Conservation (phyloP, 2,888 invertebrate genomes). For the Chesias legatella region DNA sequence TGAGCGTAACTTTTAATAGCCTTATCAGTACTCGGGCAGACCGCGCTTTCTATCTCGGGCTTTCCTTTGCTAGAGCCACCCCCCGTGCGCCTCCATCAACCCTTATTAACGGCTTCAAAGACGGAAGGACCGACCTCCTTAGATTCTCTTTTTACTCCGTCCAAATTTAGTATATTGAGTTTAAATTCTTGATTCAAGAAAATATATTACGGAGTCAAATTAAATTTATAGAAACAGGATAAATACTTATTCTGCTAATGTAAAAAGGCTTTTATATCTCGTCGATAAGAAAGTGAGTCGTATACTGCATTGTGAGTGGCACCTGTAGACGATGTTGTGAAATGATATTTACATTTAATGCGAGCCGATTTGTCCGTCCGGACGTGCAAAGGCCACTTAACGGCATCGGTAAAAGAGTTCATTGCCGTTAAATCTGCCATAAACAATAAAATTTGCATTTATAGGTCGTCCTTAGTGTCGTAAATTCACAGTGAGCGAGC, state of each 20-base stretch:
- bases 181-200: constrained; percentile 21
- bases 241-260: too few species aligned
- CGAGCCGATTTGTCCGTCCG: constrained; percentile 47
- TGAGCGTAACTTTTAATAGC: constrained; percentile 76
- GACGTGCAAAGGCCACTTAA: constrained; percentile 61
- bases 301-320: too few species aligned
- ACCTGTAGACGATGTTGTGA: neutral
- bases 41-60: constrained; percentile 52
- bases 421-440: constrained; percentile 74
- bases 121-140: constrained; percentile 38
- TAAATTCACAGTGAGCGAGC: constrained; percentile 70
- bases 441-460: constrained; percentile 81
- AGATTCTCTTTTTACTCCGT: constrained; percentile 26
- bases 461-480: constrained; percentile 73
- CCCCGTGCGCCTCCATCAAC: constrained; percentile 47
- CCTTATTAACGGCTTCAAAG: constrained; percentile 58
- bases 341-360: constrained; percentile 33
- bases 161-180: constrained; percentile 22
- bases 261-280: too few species aligned
- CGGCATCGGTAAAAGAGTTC: constrained; percentile 73
- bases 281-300: too few species aligned
- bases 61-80: constrained; percentile 41
- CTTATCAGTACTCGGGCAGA: constrained; percentile 71
- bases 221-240: constrained; percentile 2
- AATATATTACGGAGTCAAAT: constrained; percentile 2